phyloP scores from a whole-genome alignment of 2,888 invertebrate species.

The Cepaea hortensis region DNA sequence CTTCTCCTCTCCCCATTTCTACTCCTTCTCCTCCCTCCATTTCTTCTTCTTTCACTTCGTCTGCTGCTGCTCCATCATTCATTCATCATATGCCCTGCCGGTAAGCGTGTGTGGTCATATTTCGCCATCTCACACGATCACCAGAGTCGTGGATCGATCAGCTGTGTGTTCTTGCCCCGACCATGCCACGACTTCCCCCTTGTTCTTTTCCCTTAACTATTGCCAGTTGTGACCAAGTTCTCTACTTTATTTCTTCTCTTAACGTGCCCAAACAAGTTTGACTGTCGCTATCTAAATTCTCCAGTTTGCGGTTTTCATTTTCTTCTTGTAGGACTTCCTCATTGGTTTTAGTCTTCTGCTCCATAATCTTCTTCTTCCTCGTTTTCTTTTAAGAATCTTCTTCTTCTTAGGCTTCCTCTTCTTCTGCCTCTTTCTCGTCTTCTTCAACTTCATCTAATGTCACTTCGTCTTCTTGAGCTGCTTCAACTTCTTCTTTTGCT shows the following conservation, averaged over 20 bases:
- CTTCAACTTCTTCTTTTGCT: not conserved
- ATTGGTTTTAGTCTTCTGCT: not conserved
- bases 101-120: too few species aligned
- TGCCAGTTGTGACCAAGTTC: too few species aligned
- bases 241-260: too few species aligned
- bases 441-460: not conserved
- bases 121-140: too few species aligned
- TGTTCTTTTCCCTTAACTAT: not conserved
- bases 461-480: not conserved
- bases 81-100: not conserved
- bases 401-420: not conserved
- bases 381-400: not conserved
- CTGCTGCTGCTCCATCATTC: not conserved
- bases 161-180: not conserved
- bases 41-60: not conserved
- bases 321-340: too few species aligned
- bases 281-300: too few species aligned
- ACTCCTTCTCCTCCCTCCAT: not conserved
- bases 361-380: not conserved
- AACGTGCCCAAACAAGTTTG: too few species aligned
- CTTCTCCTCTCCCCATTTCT: not conserved
- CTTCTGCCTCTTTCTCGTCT: not conserved
- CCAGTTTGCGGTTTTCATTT: too few species aligned
- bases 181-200: not conserved
- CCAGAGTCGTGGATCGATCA: too few species aligned